Percentiles rank a stretch among this genome's conserved stretches.
These are phyloP conservation scores for Plagodis pulveraria DNA, from an alignment of 2,888 invertebrate species.

Conservation along the genomic window DNA sequence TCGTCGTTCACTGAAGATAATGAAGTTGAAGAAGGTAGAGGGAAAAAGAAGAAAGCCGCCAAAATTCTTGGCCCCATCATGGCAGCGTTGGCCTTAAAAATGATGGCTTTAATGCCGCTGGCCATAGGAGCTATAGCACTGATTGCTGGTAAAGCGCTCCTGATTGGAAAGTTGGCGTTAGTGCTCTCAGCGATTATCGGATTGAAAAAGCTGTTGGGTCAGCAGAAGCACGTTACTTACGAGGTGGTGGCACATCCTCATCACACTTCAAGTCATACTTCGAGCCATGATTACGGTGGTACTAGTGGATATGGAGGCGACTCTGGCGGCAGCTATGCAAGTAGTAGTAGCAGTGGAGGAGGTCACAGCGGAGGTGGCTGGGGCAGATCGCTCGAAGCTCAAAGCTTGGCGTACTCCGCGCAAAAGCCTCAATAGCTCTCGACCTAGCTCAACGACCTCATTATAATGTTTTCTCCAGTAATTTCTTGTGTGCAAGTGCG, in stretches of 20 bases:
- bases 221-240: conserved; percentile 94
- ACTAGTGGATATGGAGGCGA: conserved; percentile 88
- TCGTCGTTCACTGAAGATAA: conserved; percentile 86
- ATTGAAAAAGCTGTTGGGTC: conserved; percentile 91
- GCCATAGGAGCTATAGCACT: conserved; percentile 92
- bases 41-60: conserved; percentile 93
- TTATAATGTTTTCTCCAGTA: conserved; percentile 70
- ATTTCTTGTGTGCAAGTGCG: conserved; percentile 63
- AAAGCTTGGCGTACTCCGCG: conserved; percentile 91
- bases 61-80: conserved; percentile 92
- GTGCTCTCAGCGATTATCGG: conserved; percentile 94
- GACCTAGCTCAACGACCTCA: conserved; percentile 68
- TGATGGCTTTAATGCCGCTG: conserved; percentile 91
- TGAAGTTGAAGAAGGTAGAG: conserved; percentile 88
- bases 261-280: conserved; percentile 88
- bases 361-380: conserved; percentile 86
- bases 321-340: conserved; percentile 79
- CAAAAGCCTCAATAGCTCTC: conserved; percentile 86
- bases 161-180: conserved; percentile 93
- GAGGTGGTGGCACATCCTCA: conserved; percentile 95
- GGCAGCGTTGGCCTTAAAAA: conserved; percentile 90
- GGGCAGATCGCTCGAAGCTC: conserved; percentile 91
- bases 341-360: conserved; percentile 76
- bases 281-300: conserved; percentile 87
- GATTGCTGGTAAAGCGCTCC: conserved; percentile 93